Conservation (phyloP, 2,113 vertebrate species). For the Aepyceros melampus region DNA sequence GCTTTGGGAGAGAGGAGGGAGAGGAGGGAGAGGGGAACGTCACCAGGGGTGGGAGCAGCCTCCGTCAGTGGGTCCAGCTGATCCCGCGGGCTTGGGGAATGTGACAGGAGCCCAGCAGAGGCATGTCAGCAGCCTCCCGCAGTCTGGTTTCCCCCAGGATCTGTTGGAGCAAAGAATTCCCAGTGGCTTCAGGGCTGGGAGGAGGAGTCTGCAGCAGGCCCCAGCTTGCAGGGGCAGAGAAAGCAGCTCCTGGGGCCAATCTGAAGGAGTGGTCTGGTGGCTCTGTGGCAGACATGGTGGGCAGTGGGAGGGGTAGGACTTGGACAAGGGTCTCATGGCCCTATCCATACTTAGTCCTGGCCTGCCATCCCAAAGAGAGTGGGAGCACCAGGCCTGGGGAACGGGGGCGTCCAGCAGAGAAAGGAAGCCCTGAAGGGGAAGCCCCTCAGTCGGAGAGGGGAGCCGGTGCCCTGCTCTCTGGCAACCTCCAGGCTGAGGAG, state of each 20-base stretch:
- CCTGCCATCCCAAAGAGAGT: not conserved
- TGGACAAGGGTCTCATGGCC: not conserved
- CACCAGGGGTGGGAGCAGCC: not conserved
- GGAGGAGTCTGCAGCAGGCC: slow-evolving; percentile 62
- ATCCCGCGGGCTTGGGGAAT: slow-evolving; percentile 65
- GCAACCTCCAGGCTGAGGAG: not conserved
- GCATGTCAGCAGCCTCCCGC: slow-evolving; percentile 49
- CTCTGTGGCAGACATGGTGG: not conserved
- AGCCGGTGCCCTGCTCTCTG: not conserved
- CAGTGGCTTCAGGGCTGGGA: slow-evolving; percentile 61
- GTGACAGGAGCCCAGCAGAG: slow-evolving; percentile 65
- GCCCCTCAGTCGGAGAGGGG: not conserved
- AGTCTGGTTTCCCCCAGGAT: slow-evolving; percentile 67
- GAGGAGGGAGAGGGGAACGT: not conserved
- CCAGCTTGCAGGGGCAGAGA: slow-evolving; percentile 37
- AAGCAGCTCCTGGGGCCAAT: slow-evolving; percentile 31
- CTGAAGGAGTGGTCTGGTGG: not conserved
- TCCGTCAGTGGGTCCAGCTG: slow-evolving; percentile 18
- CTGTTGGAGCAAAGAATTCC: slow-evolving; percentile 75
- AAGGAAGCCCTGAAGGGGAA: not conserved
- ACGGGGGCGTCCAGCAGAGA: not conserved
- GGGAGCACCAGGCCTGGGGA: not conserved
- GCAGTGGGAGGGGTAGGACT: not conserved
- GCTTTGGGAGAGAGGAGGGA: not conserved
- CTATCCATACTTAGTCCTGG: not conserved